Evolutionary conservation across 1,140 invertebrate genomes (phyloP).

Genomic region (Cotesia chilonis): DNA sequence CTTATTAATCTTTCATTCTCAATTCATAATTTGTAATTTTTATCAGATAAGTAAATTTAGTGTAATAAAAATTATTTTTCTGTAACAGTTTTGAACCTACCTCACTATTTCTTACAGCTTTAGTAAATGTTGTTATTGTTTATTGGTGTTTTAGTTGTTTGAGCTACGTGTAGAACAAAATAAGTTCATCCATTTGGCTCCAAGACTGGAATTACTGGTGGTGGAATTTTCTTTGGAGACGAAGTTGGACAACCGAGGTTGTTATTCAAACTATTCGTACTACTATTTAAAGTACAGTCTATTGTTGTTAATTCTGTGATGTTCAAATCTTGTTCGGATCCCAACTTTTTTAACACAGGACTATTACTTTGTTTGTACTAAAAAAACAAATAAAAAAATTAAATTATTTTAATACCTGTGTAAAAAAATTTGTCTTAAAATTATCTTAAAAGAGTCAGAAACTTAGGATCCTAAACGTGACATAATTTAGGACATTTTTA

Average conservation of each 20-base stretch:
- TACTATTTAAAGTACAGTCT: conserved; percentile 55
- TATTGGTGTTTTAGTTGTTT: not conserved
- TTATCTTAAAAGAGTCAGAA: no score
- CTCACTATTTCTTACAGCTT: not conserved
- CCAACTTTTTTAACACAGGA: conserved; percentile 39
- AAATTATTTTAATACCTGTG: conserved; percentile 15
- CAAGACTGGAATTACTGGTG: conserved; percentile 52
- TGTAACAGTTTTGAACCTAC: not conserved
- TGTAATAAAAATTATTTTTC: not conserved
- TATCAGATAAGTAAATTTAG: no score
- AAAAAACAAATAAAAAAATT: conserved; percentile 29
- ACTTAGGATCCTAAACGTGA: no score
- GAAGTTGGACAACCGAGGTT: conserved; percentile 51
- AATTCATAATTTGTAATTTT: no score
- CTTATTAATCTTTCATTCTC: no score
- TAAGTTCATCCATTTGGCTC: conserved; percentile 60
- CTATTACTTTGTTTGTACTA: conserved; percentile 52
- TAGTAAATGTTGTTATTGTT: not conserved
- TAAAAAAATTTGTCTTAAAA: no score
- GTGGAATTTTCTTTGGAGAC: conserved; percentile 47
- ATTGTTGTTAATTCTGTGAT: conserved; percentile 56
- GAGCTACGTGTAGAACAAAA: not conserved
- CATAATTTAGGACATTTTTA: no score
- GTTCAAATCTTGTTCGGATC: conserved; percentile 46
- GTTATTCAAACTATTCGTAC: conserved; percentile 59